Percentiles rank a stretch among this genome's conserved stretches.
phyloP scores from a whole-genome alignment of 2,797 vertebrate species.

The Hemitrygon akajei region DNA sequence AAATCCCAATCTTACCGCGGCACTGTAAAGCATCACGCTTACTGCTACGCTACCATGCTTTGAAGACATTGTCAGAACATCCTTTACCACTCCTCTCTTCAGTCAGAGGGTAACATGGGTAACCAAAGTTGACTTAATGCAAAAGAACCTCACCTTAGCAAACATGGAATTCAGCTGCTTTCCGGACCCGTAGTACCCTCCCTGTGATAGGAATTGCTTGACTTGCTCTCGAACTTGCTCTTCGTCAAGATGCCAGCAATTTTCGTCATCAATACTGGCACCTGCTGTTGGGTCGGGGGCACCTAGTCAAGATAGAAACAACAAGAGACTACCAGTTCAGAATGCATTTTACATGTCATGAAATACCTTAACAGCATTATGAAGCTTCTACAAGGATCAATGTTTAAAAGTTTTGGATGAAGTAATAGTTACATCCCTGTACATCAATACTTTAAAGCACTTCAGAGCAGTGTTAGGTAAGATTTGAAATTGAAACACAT shows the following conservation, averaged over 20 bases:
- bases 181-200: constrained; percentile 91
- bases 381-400: background rate
- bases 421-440: background rate
- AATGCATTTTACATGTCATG: background rate
- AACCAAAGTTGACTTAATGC: background rate
- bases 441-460: background rate
- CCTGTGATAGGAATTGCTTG: constrained; percentile 93
- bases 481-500: background rate
- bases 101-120: background rate
- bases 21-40: too few relatives aligned
- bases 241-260: constrained; percentile 97
- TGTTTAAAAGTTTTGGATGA: background rate
- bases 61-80: background rate
- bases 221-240: constrained; percentile 95
- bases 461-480: background rate
- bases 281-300: constrained; percentile 94
- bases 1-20: too few relatives aligned
- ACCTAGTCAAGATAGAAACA: constrained; percentile 56
- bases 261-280: constrained; percentile 92
- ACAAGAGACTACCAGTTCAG: background rate
- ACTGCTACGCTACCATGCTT: background rate
- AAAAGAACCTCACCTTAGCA: constrained; percentile 67
- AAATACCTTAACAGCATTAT: background rate
- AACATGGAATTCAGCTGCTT: constrained; percentile 99
- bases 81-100: background rate